These are phyloP conservation scores for Chironex yamaguchii DNA, from an alignment of 30 jellyfish, hydroid and myxozoan genomes.

Conservation along the genomic window DNA sequence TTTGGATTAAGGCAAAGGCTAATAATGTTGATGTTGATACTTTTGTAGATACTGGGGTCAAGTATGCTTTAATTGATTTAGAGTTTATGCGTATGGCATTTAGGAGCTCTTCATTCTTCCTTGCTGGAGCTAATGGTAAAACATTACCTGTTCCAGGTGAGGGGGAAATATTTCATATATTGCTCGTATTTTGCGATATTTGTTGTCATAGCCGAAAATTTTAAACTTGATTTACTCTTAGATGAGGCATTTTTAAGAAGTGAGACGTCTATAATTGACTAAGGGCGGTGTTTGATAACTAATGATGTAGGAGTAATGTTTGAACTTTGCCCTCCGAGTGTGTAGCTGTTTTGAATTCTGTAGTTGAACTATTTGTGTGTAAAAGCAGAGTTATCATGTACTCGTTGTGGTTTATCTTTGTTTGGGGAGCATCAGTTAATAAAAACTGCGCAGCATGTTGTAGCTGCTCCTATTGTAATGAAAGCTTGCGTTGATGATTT, in stretches of 20 bases:
- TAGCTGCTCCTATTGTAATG: constrained; percentile 76
- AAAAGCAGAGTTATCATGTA: too few relatives aligned
- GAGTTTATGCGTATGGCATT: too few relatives aligned
- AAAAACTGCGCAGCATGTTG: constrained; percentile 48
- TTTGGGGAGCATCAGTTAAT: constrained; percentile 73
- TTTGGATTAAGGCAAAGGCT: constrained; percentile 17
- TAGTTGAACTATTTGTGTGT: constrained; percentile 53
- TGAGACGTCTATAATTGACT: constrained; percentile 38
- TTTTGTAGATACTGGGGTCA: constrained; percentile 53
- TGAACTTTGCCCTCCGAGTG: constrained; percentile 74
- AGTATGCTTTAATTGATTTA: constrained; percentile 31
- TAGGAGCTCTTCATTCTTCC: too few relatives aligned
- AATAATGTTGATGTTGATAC: constrained; percentile 32
- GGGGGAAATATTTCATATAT: not conserved
- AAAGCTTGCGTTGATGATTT: constrained; percentile 61
- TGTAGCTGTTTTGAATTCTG: constrained; percentile 71
- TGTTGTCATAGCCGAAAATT: constrained; percentile 9
- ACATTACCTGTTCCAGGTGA: constrained; percentile 29
- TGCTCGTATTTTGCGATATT: constrained; percentile 12
- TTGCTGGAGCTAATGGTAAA: constrained; percentile 37
- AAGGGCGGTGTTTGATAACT: constrained; percentile 13
- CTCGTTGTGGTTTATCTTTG: constrained; percentile 74
- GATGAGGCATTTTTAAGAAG: constrained; percentile 65
- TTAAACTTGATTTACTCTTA: constrained; percentile 43
- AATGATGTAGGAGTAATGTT: constrained; percentile 41